phyloP scores from a whole-genome alignment of 2,113 vertebrate genomes.

The Grammomys dolichurus region DNA sequence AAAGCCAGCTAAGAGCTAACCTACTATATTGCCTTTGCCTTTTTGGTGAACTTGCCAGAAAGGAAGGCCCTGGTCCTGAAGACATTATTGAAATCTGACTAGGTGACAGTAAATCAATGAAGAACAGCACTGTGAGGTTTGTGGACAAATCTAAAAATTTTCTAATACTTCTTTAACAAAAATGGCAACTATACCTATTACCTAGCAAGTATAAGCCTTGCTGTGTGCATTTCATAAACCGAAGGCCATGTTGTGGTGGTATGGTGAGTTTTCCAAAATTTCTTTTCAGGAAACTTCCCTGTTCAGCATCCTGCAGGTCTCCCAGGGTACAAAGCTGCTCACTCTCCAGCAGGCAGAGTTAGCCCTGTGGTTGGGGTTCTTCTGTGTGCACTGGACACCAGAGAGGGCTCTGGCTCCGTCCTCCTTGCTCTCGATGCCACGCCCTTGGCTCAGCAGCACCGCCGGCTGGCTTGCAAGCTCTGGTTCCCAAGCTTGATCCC shows the following conservation, averaged over 20 bases:
- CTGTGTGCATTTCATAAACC: background rate
- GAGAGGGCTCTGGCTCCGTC: constrained; percentile 71
- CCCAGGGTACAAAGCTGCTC: constrained; percentile 55
- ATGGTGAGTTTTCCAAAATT: constrained; percentile 71
- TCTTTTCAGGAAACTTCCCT: constrained; percentile 76
- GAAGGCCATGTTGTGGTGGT: background rate
- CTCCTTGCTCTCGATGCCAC: constrained; percentile 54
- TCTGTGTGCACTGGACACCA: background rate
- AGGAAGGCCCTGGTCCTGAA: background rate
- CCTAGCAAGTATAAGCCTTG: background rate
- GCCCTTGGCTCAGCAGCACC: constrained; percentile 92
- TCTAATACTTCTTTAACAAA: constrained; percentile 32
- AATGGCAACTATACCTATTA: background rate
- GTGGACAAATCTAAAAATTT: constrained; percentile 26
- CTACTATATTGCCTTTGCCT: background rate
- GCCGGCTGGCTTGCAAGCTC: constrained; percentile 85
- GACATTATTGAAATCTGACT: background rate
- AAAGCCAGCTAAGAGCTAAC: background rate
- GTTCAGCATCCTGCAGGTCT: constrained; percentile 65
- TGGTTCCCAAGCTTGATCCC: constrained; percentile 93
- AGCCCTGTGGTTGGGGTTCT: constrained; percentile 50
- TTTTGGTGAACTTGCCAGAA: background rate
- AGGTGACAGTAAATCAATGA: constrained; percentile 7
- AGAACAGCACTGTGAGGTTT: background rate
- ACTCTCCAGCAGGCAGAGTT: constrained; percentile 68